Conservation (phyloP, 2,888 invertebrate genomes). For the Rutpela maculata region DNA sequence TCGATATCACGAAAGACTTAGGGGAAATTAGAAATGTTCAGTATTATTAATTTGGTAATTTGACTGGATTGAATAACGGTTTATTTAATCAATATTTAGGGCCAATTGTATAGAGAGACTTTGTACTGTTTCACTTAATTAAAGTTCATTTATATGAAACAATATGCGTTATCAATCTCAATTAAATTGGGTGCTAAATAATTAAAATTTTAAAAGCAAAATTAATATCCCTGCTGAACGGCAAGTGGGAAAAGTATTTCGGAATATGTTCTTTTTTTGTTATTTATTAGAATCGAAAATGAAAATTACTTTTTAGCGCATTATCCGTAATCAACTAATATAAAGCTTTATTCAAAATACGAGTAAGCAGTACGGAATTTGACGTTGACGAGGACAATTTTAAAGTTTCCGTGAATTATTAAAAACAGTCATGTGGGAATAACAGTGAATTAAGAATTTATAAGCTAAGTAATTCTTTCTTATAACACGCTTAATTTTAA, state of each 20-base stretch:
- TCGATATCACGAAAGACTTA: slow-evolving; percentile 28
- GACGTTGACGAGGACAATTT: background rate
- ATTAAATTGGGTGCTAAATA: slow-evolving; percentile 1
- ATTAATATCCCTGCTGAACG: background rate
- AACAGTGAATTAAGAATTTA: too few species aligned
- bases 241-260: background rate
- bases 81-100: slow-evolving; percentile 18
- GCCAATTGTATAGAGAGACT: slow-evolving; percentile 4
- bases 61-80: slow-evolving; percentile 15
- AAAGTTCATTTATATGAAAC: slow-evolving; percentile 3
- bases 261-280: background rate
- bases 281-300: background rate
- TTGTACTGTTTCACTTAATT: slow-evolving; percentile 29
- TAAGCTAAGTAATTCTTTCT: too few species aligned
- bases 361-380: background rate
- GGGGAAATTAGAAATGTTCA: slow-evolving; percentile 26
- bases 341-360: too few species aligned
- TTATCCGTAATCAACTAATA: too few species aligned
- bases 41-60: slow-evolving; percentile 23
- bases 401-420: background rate
- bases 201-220: background rate
- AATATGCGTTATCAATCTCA: slow-evolving; percentile 10
- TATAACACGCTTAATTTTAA: too few species aligned
- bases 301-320: background rate
- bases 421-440: too few species aligned